Conservation (phyloP, 1,140 invertebrate genomes). For the Tribolium castaneum region DNA sequence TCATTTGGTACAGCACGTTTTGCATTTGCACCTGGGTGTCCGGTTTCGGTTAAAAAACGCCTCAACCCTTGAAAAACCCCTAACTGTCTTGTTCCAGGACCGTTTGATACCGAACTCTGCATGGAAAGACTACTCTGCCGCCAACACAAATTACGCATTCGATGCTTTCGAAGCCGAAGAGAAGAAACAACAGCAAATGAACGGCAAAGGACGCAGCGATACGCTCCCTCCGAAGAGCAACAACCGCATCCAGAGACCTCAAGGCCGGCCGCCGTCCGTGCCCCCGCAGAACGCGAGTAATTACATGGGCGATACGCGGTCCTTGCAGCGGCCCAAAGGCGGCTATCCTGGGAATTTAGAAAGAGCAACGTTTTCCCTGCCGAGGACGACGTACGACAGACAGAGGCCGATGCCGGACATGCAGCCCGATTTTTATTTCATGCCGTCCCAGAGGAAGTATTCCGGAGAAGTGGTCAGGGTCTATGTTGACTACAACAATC, state of each 20-base stretch:
- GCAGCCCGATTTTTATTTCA: conserved; percentile 90
- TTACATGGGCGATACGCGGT: conserved; percentile 71
- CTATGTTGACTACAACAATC: conserved; percentile 84
- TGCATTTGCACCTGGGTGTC: conserved; percentile 13
- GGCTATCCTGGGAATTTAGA: conserved; percentile 59
- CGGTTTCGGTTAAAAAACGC: conserved; percentile 2
- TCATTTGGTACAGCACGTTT: conserved; percentile 36
- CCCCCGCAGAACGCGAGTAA: conserved; percentile 64
- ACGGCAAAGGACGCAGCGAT: conserved; percentile 60
- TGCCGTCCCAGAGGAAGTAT: conserved; percentile 93
- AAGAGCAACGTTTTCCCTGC: conserved; percentile 66
- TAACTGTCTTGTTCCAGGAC: conserved; percentile 70
- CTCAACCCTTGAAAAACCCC: conserved; percentile 13
- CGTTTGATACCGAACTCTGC: conserved; percentile 83
- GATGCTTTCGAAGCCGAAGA: conserved; percentile 84
- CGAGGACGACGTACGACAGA: conserved; percentile 65
- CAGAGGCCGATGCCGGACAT: conserved; percentile 60
- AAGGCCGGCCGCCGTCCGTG: conserved; percentile 58
- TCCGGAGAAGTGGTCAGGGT: conserved; percentile 92
- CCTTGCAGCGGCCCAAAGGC: conserved; percentile 69
- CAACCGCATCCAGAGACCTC: conserved; percentile 55
- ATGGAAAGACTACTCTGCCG: conserved; percentile 87
- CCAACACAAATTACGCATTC: conserved; percentile 89
- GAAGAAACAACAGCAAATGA: conserved; percentile 66
- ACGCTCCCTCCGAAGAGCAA: conserved; percentile 66